phyloP scores from a whole-genome alignment of 1,140 invertebrate species.

The Leptopilina boulardi region DNA sequence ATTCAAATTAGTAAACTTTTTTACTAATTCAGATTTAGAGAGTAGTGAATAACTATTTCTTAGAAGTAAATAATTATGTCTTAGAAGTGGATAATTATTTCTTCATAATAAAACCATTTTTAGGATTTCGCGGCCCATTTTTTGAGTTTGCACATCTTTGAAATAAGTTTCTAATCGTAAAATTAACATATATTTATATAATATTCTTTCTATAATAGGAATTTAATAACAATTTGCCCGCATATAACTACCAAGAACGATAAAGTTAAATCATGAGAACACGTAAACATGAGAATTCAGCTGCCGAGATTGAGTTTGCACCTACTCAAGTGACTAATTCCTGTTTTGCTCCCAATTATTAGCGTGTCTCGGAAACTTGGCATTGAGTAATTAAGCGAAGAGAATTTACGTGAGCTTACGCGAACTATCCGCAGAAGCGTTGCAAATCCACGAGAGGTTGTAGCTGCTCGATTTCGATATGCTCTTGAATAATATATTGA shows the following conservation, averaged over 20 bases:
- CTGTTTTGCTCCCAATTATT: conserved; percentile 31
- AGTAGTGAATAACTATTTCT: no score
- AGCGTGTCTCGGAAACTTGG: conserved; percentile 28
- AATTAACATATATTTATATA: no score
- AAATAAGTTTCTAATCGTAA: no score
- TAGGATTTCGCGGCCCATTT: no score
- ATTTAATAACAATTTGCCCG: not conserved
- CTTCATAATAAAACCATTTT: no score
- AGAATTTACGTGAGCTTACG: conserved; percentile 23
- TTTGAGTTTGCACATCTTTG: no score
- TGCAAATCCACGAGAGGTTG: not conserved
- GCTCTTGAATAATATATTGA: conserved; percentile 43
- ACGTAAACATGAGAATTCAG: conserved; percentile 19
- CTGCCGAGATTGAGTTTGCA: not conserved
- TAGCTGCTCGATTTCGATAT: conserved; percentile 28
- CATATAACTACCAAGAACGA: not conserved
- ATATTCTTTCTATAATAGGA: not conserved
- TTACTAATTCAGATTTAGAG: no score
- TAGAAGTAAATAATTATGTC: no score
- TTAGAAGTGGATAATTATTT: no score
- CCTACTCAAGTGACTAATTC: conserved; percentile 23
- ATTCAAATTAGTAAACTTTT: no score
- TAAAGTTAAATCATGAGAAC: not conserved
- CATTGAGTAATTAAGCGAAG: conserved; percentile 21
- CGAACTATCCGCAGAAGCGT: conserved; percentile 7